A percentile compares a stretch with the other conserved stretches of the same genome.
Conservation (phyloP, 2,113 vertebrate species). For the Passer montanus region DNA sequence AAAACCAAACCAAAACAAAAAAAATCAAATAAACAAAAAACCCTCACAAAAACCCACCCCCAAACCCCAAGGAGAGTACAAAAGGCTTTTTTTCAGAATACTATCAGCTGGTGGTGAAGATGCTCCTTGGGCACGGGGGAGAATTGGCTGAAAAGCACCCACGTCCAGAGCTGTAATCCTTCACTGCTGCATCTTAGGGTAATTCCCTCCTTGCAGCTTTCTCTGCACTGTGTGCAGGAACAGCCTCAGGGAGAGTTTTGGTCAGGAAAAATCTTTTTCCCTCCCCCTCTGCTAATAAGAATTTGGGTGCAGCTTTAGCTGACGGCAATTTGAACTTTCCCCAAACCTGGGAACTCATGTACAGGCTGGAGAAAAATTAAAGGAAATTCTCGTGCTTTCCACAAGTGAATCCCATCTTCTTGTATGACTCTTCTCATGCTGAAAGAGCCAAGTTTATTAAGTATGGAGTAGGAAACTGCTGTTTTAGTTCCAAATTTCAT, state of each 20-base stretch:
- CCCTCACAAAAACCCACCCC: too few relatives aligned
- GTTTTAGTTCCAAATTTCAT: neutral
- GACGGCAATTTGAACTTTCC: neutral
- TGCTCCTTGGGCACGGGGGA: rapidly evolving
- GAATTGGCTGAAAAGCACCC: neutral
- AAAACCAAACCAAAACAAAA: neutral
- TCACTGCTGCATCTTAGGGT: neutral
- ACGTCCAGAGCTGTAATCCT: neutral
- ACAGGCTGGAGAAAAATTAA: neutral
- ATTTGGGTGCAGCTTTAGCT: conserved; percentile 13
- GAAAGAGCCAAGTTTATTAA: neutral
- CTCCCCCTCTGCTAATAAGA: neutral
- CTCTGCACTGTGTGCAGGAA: neutral
- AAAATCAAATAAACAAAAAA: neutral
- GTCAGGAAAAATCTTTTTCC: neutral
- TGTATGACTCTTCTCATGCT: neutral
- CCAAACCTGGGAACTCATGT: neutral
- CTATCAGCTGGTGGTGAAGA: neutral
- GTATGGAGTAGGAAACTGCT: neutral
- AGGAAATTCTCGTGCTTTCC: neutral
- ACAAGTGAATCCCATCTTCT: neutral
- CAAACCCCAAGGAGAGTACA: too few relatives aligned
- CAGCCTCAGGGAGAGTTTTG: neutral
- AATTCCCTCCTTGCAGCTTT: neutral
- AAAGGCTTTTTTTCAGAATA: neutral